phyloP scores from a whole-genome alignment of 2,888 invertebrate species.

The Drosophila engyochracea region DNA sequence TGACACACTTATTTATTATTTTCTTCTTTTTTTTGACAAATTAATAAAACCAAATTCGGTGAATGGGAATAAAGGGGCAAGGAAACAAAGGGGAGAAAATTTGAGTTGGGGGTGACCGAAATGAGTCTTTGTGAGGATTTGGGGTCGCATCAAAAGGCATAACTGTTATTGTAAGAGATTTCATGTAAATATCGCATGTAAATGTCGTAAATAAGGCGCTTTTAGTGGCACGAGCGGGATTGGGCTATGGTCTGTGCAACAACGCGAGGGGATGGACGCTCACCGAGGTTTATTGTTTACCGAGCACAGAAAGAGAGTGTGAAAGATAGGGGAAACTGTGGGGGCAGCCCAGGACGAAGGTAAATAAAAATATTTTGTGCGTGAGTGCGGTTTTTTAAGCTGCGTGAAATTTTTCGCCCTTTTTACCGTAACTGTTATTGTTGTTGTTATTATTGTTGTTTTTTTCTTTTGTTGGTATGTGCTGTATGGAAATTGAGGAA shows the following conservation, averaged over 20 bases:
- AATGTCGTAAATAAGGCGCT: conserved; percentile 78
- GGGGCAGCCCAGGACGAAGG: conserved; percentile 47
- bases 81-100: conserved; percentile 28
- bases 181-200: conserved; percentile 80
- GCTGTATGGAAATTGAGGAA: conserved; percentile 71
- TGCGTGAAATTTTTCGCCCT: conserved; percentile 74
- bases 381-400: conserved; percentile 80
- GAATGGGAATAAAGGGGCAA: conserved; percentile 29
- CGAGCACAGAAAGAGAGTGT: conserved; percentile 39
- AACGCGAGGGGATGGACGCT: conserved; percentile 27
- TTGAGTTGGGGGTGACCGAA: conserved; percentile 5
- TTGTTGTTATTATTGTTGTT: conserved; percentile 28
- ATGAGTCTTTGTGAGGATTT: conserved; percentile 34
- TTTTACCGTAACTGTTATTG: conserved; percentile 42
- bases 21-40: conserved; percentile 53
- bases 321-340: conserved; percentile 4
- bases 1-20: not conserved
- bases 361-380: conserved; percentile 80
- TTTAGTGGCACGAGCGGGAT: conserved; percentile 60
- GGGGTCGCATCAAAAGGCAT: conserved; percentile 70
- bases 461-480: conserved; percentile 33
- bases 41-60: conserved; percentile 50
- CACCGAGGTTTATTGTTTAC: conserved; percentile 71
- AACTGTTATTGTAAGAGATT: conserved; percentile 80
- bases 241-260: conserved; percentile 21